phyloP scores from a whole-genome alignment of 2,888 invertebrate genomes.

The Ceraclea dissimilis region DNA sequence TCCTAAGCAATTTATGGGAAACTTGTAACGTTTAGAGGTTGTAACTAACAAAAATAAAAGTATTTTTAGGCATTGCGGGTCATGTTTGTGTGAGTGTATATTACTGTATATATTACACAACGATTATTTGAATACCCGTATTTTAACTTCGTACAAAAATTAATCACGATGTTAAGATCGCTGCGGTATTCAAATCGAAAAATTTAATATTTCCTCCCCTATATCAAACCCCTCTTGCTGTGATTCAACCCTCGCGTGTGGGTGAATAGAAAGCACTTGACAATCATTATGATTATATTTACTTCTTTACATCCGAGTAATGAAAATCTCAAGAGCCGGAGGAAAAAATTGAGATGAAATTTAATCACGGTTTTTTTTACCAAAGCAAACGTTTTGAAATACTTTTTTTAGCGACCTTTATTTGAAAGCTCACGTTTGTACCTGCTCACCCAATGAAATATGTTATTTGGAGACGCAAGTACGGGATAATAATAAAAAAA shows the following conservation, averaged over 20 bases:
- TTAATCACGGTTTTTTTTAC: background rate
- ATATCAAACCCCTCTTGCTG: background rate
- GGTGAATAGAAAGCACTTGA: background rate
- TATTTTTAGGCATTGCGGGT: too few species aligned
- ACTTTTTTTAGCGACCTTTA: background rate
- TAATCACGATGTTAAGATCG: background rate
- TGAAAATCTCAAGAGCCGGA: background rate
- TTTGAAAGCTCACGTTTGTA: background rate
- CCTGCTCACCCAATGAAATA: too few species aligned
- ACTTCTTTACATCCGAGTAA: background rate
- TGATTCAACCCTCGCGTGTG: background rate
- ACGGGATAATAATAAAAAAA: too few species aligned
- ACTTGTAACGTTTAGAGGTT: too few species aligned
- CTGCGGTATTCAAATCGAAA: background rate
- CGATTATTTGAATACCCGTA: too few species aligned
- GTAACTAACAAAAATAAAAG: too few species aligned
- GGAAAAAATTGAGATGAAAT: background rate
- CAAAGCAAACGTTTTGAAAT: background rate
- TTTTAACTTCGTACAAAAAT: too few species aligned
- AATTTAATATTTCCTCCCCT: background rate
- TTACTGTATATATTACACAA: too few species aligned
- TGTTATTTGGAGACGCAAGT: too few species aligned
- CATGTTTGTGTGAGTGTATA: background rate
- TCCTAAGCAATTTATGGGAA: too few species aligned
- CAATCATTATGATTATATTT: slow-evolving; percentile 2